Base-by-base conservation (phyloP, 2,888 invertebrate species). In the Theretra japonica region DNA sequence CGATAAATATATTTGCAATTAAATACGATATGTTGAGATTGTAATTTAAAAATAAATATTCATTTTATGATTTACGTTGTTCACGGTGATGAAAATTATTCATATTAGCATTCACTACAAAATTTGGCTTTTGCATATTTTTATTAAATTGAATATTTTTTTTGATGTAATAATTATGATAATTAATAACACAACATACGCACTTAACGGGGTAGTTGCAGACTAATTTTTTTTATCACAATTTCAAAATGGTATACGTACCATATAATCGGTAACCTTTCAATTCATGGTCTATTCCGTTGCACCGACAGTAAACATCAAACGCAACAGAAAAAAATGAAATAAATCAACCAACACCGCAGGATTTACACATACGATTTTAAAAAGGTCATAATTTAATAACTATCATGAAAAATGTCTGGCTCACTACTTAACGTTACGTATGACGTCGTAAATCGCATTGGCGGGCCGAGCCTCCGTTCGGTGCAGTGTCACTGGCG, bases 391-490 rank as follows among this genome's bases (percentile, higher is more conserved):
- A 77, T 73, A 76, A 79, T 83, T 77, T 75, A 79, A 81, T 75
- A 72, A 76, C 77, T 80, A 83, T 84, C 82, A 80, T 82, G 77
- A 83, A 85, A 84, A 80, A 81, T 75, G 74, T 79, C 75, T 72
- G 79, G 76, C 73, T 78, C 73, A 77, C 77, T 73, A 75, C 79
- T 68, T 80, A 85, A 84, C 83, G 75, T 83, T 83, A 84, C 81
- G 76, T 84, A 83, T 90, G 90, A 90, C 89, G 84, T 80, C 81
- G 80, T 88, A 89, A 92, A 89, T 87, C 88, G 87, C 79, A 83
- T 85, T 87, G 76, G 79, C 84, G 83, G 80, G 83, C 80, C 81
- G 80, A 83, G 77, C 82, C 81, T 80, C 80, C 78, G 75, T 81
- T 81, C 73, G 79, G 78, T 85, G 83, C 80, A 82, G 87, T 90